Base-by-base conservation (phyloP, 2,797 vertebrate species). In the Sebastes aleutianus region DNA sequence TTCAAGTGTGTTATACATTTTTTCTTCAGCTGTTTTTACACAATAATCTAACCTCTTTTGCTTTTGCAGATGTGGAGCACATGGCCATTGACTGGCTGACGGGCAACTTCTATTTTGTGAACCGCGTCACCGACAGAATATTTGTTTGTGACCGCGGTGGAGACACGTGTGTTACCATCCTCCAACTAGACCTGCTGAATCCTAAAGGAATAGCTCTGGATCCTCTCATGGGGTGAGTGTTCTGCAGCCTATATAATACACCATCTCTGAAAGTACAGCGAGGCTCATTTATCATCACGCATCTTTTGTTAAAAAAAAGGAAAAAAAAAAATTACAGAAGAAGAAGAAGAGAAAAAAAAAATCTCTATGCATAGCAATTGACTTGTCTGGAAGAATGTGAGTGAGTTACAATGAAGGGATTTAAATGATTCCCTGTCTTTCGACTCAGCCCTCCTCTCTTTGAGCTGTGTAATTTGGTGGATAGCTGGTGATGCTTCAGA, bases 81-180 rank as follows among this genome's bases (percentile, higher is more conserved):
- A 96, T 99, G 95, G 97, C 97, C 0, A 92, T 99, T 1, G 98
- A 99, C 89, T 99, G 98, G 98, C 93, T 99, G 47, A 98, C 97
- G 0, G 97, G 97, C 20, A 99, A 99, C 93, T 92, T 97, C 75
- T 99, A 99, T 89, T 99, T 99, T 75, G 95, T 97, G 87, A 97
- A 99, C 88, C 95, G 95, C 0, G 75, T 96, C 82, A 96, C 91
- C 8, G 96, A 96, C 93, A 96, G 96, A 84, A 98, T 99, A 93
- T 99, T 97, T 27, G 97, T 95, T 0, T 99, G 98, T 82, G 94
- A 95, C 93, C 95, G 74, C 24, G 93, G 93, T 0, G 98, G 97
- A 14, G 95, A 96, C 5, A 96, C 97, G 1, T 99, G 98, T 79
- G 93, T 99, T 61, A 97, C 97, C 2, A 91, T 99, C 86, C 90